phyloP scores from a whole-genome alignment of 2,888 invertebrate species.

The Sthenelais limicola region DNA sequence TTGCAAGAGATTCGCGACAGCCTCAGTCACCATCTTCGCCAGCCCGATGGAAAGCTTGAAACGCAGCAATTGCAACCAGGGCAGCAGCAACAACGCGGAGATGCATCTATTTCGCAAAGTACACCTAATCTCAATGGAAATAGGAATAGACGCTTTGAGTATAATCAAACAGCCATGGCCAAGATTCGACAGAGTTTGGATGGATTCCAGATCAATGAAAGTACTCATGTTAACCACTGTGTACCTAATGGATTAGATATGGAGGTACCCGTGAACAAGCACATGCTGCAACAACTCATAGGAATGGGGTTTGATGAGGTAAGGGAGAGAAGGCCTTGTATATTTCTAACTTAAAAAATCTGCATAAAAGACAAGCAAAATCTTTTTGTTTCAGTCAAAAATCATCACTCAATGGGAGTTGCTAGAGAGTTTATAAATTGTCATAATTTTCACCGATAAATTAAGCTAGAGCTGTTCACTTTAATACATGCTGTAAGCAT shows the following conservation, averaged over 20 bases:
- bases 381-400: no score
- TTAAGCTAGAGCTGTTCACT: no score
- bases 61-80: not conserved
- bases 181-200: slow-evolving; percentile 87
- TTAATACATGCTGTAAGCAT: no score
- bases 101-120: slow-evolving; percentile 49
- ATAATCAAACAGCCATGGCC: slow-evolving; percentile 89
- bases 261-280: slow-evolving; percentile 45
- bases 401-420: no score
- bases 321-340: not conserved
- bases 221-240: slow-evolving; percentile 32
- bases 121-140: slow-evolving; percentile 54
- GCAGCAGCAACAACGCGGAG: slow-evolving; percentile 10
- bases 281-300: slow-evolving; percentile 49
- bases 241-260: slow-evolving; percentile 43
- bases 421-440: no score
- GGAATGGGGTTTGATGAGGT: slow-evolving; percentile 47
- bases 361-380: no score
- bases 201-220: slow-evolving; percentile 81
- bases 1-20: slow-evolving; percentile 63
- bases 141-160: slow-evolving; percentile 72
- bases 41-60: slow-evolving; percentile 23
- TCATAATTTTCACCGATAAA: no score
- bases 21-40: slow-evolving; percentile 58
- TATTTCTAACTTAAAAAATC: no score